Evolutionary conservation across 2,888 invertebrate species (phyloP).

Genomic region (Plebejus melissa): DNA sequence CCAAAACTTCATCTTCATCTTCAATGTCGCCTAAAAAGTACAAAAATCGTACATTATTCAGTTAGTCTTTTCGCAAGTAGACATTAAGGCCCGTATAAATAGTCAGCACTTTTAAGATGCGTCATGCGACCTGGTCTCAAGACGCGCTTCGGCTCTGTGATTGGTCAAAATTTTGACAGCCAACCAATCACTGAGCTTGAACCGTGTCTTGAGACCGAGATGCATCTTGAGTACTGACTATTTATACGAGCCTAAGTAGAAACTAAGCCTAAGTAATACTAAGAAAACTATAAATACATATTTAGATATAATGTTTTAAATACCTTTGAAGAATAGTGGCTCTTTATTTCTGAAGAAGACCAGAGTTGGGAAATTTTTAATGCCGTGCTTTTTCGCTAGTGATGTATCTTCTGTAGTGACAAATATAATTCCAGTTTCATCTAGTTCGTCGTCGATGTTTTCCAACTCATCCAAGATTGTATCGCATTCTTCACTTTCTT

Average conservation of each 20-base stretch:
- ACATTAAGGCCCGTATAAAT: too few species aligned
- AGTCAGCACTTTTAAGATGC: too few species aligned
- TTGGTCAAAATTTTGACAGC: too few species aligned
- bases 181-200: too few species aligned
- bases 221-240: too few species aligned
- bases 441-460: conserved; percentile 95
- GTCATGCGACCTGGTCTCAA: too few species aligned
- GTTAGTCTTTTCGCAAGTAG: background rate
- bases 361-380: conserved; percentile 90
- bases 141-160: too few species aligned
- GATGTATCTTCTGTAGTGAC: conserved; percentile 92
- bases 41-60: background rate
- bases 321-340: conserved; percentile 87
- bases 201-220: too few species aligned
- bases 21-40: conserved; percentile 84
- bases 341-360: conserved; percentile 96
- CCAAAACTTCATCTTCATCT: conserved; percentile 93
- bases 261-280: too few species aligned
- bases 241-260: too few species aligned
- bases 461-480: conserved; percentile 91
- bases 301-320: conserved; percentile 14
- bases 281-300: too few species aligned
- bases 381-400: conserved; percentile 90
- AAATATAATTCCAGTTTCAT: conserved; percentile 95
- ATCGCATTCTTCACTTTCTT: conserved; percentile 92